Evolutionary conservation across 2,797 vertebrate species (phyloP), one percentile per base, ranked within the genome.

Genomic region (Smutsia temminckii): DNA sequence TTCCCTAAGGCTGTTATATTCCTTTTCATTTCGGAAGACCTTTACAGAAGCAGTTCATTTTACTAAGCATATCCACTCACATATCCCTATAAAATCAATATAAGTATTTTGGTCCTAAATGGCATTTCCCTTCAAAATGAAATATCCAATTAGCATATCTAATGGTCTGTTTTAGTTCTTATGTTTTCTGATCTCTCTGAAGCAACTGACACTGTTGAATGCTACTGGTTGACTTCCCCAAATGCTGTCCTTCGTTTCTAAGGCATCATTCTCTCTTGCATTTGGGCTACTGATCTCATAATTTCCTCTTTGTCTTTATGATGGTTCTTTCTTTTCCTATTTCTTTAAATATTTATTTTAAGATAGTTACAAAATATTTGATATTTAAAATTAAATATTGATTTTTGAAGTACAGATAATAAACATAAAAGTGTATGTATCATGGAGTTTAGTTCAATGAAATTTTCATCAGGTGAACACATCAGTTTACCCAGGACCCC

Each of bases 21-120:
- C 40, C 46, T 66, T 95, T 96, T 63, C 69, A 78, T 93, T 93
- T 85, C 79, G 18, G 59, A 79, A 95, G 23, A 69, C 57, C 81
- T 95, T 91, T 81, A 69, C 17, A 42, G 25, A 92, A 86, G 23
- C 25, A 29, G 57, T 64, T 75, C 68, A 20, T 80, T 86, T 83
- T 68, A 59, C 61, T 37, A 63, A 71, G 72, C 21, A 75, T 51
- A 80, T 27, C 18, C 7, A 32, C 6, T 85, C 13, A 25, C 37
- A 27, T 75, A 13, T 34, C 85, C 55, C 40, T 42, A 1, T 85
- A 42, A 88, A 84, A 81, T 53, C 92, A 85, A 11, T 37, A 61
- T 20, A 93, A 53, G 53, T 16, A 46, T 86, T 88, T 92, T 89
- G 53, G 17, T 78, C 71, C 32, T 72, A 85, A 71, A 57, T 85